Evolutionary conservation across 1,140 invertebrate genomes (phyloP), one percentile per base, ranked within the genome.

Genomic region (Orussus abietinus): DNA sequence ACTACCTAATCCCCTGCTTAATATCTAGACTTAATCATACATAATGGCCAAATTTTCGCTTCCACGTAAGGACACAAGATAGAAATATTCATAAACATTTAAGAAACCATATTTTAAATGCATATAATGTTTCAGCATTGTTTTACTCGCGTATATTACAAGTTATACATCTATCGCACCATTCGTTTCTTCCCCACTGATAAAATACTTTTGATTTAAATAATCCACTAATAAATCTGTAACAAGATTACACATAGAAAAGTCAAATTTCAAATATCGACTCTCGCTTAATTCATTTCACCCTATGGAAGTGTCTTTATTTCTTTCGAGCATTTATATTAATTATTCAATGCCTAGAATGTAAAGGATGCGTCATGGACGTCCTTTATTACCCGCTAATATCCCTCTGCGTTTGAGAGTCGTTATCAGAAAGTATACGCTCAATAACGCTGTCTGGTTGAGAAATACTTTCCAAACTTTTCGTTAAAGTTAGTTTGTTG

Each of bases 401-500:
- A 35, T 71, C 64, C 38, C 54, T 63, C 34, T 65, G 48, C 30
- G 55, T 59, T 34, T 68, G 56, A 17, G 53, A 63, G 21, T 72
- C 68, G 41, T 49, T 60, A 34, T 66, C 60, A 5, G 53, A 45
- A 3, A 34, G 48, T 53, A 65, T 53, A 41, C 57, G 62, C 18
- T 63, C 66, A 11, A 67, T 55, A 32, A 57, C 59, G 28, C 61
- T 69, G 25, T 72, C 69, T 20, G 59, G 64, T 36, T 64, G 64
- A 11, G 62, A 67, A 41, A 66, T 63, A 4, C 62, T 64, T 18
- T 72, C 69, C 2, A 53, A 57, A 43, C 64, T 66, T 45, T 67
- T 72, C 3, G 66, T 62, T 14, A 53, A 44, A 28, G 45, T 61
- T 18, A 63, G 38, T 50, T 69, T 69, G 29, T 55, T 70, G 2